Evolutionary conservation across 2,113 vertebrate species (phyloP).

Genomic region (Lophura nycthemera): DNA sequence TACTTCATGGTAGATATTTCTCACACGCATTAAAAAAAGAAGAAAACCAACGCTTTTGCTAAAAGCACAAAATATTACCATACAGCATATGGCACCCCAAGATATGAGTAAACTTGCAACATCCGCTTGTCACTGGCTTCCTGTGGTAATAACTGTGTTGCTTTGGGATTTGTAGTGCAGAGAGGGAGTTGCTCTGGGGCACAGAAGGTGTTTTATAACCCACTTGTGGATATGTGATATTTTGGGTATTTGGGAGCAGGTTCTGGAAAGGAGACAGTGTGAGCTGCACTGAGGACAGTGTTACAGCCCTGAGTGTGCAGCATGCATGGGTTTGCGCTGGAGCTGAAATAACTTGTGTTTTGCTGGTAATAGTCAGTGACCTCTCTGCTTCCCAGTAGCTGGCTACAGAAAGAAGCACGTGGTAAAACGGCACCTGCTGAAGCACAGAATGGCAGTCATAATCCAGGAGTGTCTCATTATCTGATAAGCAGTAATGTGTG

Average conservation of each 20-base stretch:
- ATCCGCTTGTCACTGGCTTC: background rate
- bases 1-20: background rate
- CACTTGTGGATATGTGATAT: too few species aligned
- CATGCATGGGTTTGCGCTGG: rapidly evolving
- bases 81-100: background rate
- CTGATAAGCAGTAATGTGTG: background rate
- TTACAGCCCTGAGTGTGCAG: background rate
- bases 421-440: background rate
- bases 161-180: background rate
- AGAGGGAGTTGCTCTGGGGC: background rate
- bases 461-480: background rate
- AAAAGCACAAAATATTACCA: background rate
- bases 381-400: background rate
- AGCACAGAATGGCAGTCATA: background rate
- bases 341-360: background rate
- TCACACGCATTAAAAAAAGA: background rate
- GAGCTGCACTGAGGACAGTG: rapidly evolving
- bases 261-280: background rate
- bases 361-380: background rate
- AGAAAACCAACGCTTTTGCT: background rate
- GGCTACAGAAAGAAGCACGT: background rate
- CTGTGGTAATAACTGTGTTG: background rate
- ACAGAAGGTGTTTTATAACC: background rate
- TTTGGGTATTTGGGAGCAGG: background rate
- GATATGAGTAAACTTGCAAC: background rate